Evolutionary conservation across 2,888 invertebrate genomes (phyloP), one percentile per base, ranked within the genome.

Genomic region (Periphyllus acericola): DNA sequence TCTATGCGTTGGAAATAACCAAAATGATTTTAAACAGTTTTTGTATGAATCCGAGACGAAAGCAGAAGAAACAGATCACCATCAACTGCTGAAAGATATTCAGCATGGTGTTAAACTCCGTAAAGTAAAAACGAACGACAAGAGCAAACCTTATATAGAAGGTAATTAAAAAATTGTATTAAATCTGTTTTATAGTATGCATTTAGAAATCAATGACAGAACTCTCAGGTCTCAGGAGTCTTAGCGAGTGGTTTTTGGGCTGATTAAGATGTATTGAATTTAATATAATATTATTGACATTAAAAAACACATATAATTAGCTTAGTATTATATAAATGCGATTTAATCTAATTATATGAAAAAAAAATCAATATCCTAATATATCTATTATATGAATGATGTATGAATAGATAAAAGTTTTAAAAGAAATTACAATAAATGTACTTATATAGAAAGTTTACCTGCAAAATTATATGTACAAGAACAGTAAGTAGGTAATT

Each of bases 31-130:
- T 83, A 90, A 91, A 88, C 95, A 97, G 92, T 97, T 96, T 91
- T 94, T 97, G 89, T 97, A 96, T 91, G 96, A 97, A 92, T 96
- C 97, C 76, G 97, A 97, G 92, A 95, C 95, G 91, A 93, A 93
- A 68, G 95, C 95, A 91, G 94, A 95, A 83, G 89, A 89, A 34
- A 89, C 89, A n/a, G 86, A 90, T 75, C 96, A 96, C 92, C 96
- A 97, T 91, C 94, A 94, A 90, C 93, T 97, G 83, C 93, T 97
- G 17, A 95, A 95, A 92, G 95, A 96, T 93, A 97, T 97, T 91
- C 95, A 95, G 91, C 92, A 93, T 89, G 97, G 97, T 83, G 92
- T 97, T 0, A 94, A 92, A 90, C 92, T 97, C 90, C 96, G 95
- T 91, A 95, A 94, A 90, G 94, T 94, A 0, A 95, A 94, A 91